phyloP scores from a whole-genome alignment of 2,888 invertebrate species.

The Selenia dentaria region DNA sequence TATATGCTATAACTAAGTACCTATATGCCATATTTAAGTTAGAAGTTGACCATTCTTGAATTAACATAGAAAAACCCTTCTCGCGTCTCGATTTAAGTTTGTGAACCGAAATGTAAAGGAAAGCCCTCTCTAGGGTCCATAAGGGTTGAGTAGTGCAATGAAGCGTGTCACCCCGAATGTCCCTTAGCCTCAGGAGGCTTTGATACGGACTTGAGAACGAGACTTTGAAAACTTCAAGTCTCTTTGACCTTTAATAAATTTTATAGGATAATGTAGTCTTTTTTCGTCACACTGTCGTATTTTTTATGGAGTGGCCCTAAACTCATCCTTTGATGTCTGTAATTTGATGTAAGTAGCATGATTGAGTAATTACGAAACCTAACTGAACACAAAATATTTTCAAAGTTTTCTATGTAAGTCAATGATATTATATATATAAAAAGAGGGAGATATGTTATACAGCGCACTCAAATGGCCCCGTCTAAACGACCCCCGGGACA shows the following conservation, averaged over 20 bases:
- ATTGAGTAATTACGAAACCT: too few species aligned
- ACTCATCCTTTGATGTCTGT: too few species aligned
- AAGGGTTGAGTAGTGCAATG: slow-evolving; percentile 27
- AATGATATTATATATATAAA: too few species aligned
- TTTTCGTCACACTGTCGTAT: neutral
- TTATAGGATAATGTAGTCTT: neutral
- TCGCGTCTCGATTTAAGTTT: slow-evolving; percentile 30
- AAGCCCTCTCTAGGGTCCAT: slow-evolving; percentile 7
- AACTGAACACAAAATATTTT: too few species aligned
- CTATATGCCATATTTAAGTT: too few species aligned
- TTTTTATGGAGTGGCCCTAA: too few species aligned
- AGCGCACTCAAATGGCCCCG: too few species aligned
- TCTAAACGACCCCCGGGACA: too few species aligned
- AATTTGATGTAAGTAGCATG: too few species aligned
- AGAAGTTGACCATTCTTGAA: slow-evolving; percentile 11
- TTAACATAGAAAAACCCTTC: slow-evolving; percentile 18
- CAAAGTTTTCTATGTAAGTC: too few species aligned
- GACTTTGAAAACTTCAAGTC: slow-evolving; percentile 17
- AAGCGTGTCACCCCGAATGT: slow-evolving; percentile 20
- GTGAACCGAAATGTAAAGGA: slow-evolving; percentile 23
- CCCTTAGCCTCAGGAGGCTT: slow-evolving; percentile 21
- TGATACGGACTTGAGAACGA: slow-evolving; percentile 3
- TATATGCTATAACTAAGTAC: too few species aligned
- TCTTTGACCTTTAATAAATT: slow-evolving; percentile 15
- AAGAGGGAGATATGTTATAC: too few species aligned